Conservation (phyloP, 1,140 invertebrate genomes). For the Drosophila subobscura region DNA sequence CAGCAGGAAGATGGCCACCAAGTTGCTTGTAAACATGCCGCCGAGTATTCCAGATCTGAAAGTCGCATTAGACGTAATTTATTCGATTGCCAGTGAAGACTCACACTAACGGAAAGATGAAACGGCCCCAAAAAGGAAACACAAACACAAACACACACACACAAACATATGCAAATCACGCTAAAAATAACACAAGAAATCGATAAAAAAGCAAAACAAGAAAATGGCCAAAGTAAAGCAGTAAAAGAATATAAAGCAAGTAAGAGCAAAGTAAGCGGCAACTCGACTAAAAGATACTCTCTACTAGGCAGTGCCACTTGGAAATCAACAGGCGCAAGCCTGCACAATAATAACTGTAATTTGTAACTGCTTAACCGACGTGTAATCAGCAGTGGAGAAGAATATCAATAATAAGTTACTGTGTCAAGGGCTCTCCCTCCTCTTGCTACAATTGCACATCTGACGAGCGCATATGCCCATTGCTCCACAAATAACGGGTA, state of each 20-base stretch:
- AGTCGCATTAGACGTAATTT: conserved; percentile 60
- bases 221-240: conserved; percentile 49
- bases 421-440: no score
- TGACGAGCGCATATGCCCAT: no score
- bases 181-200: conserved; percentile 81
- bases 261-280: conserved; percentile 32
- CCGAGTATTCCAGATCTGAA: conserved; percentile 48
- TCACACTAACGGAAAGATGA: conserved; percentile 14
- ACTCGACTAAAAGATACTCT: conserved; percentile 21
- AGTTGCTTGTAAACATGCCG: conserved; percentile 56
- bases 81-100: conserved; percentile 67
- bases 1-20: conserved; percentile 55
- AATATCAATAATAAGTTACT: no score
- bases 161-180: conserved; percentile 61
- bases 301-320: not conserved
- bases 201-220: conserved; percentile 66
- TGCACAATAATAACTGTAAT: no score
- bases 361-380: no score
- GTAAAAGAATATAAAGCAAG: conserved; percentile 47
- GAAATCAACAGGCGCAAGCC: not conserved
- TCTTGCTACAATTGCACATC: no score
- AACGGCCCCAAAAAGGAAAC: conserved; percentile 29
- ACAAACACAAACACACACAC: conserved; percentile 18
- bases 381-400: no score
- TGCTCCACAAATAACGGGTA: no score